These are phyloP conservation scores for Neodiprion pinetum DNA, from an alignment of 1,140 invertebrate species.

Conservation along the genomic window DNA sequence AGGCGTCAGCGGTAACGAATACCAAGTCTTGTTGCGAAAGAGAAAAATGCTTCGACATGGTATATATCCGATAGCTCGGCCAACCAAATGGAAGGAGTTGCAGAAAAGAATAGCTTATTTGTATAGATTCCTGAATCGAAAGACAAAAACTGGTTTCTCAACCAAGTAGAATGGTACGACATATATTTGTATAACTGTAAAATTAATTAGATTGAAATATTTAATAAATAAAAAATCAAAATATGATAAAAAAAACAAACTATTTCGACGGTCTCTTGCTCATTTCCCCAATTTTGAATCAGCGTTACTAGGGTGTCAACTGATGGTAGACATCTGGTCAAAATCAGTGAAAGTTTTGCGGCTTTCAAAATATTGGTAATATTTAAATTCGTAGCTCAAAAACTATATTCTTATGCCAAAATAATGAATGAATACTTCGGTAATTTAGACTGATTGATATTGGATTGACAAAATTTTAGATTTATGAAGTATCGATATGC, in stretches of 20 bases:
- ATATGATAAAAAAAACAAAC: not conserved
- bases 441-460: slow-evolving; percentile 1
- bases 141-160: slow-evolving; percentile 72
- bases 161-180: slow-evolving; percentile 42
- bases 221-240: slow-evolving; percentile 22
- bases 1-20: slow-evolving; percentile 89
- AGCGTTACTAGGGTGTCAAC: not conserved
- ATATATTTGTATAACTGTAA: slow-evolving; percentile 45
- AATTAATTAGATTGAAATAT: slow-evolving; percentile 23
- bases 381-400: not conserved
- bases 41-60: slow-evolving; percentile 68
- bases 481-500: not conserved
- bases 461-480: slow-evolving; percentile 10
- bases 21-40: slow-evolving; percentile 79
- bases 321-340: too few relatives aligned
- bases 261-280: slow-evolving; percentile 1
- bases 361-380: slow-evolving; percentile 14
- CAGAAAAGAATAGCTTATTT: slow-evolving; percentile 76
- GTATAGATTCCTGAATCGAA: slow-evolving; percentile 78
- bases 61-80: slow-evolving; percentile 66
- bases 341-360: not conserved
- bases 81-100: slow-evolving; percentile 79
- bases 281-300: slow-evolving; percentile 1
- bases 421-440: not conserved
- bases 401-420: slow-evolving; percentile 12